Base-by-base conservation (phyloP, 2,888 invertebrate genomes). In the Taenaris catops region DNA sequence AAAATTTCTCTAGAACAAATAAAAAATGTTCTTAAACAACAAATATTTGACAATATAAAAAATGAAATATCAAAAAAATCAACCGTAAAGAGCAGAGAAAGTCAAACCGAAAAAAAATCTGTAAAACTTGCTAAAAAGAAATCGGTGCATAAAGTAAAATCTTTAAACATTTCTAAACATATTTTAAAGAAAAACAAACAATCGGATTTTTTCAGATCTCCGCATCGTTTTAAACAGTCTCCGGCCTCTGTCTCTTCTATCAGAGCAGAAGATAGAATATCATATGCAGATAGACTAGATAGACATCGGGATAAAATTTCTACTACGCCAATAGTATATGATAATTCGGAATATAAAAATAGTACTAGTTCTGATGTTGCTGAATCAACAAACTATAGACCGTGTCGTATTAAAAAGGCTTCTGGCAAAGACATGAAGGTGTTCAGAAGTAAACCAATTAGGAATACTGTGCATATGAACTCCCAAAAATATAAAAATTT, bases 1-100 rank as follows among this genome's bases (percentile, higher is more conserved):
- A 72, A 68, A 50, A 70, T 83, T 48, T 80, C 81, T 3, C 54
- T 83, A 29, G 66, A 81, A 51, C 68, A 80, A 57, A 61, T 83
- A 20, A 78, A 75, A 54, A 53, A 58, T 36, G 41, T 65, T 37
- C 34, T 84, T n/a, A 66, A 58, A 40, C 53, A 61, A 43, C 63
- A 73, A 51, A 62, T 79, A 29, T 40, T 44, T 8, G 26, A 36
- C 16, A 32, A 41, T 17, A 16, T 27, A 4, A n/a, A 28, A 26
- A 4, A 34, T 20, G 16, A 10, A 4, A 8, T 8, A 20, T n/a
- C 7, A 4, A 25, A 41, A 11, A 19, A 26, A 12, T 29, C 18
- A 17, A 23, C 38, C 16, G 41, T 43, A 25, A 47, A 48, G 34
- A 28, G 20, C 11, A 35, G 28, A 19, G 36, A 41, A n/a, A 41